Percentiles rank a stretch among this genome's conserved stretches.
Evolutionary conservation across 1,140 invertebrate genomes (phyloP).

Genomic region (Drosophila repleta): DNA sequence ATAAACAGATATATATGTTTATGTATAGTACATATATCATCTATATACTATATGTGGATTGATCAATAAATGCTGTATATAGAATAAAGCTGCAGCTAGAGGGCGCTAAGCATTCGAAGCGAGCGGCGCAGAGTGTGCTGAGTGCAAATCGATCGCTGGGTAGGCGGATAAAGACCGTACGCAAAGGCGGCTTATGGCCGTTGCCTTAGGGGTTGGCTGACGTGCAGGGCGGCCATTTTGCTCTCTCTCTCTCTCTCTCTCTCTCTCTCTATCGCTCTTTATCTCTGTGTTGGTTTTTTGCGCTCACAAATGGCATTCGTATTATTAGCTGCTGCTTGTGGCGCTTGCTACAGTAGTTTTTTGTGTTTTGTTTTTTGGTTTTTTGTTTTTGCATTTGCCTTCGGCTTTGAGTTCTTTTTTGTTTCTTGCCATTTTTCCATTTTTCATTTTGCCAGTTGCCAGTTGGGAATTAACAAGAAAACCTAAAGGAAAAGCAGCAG

Average conservation of each 20-base stretch:
- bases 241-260: too few species aligned
- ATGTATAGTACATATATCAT: neutral
- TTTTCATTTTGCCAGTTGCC: conserved; percentile 64
- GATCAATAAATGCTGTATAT: neutral
- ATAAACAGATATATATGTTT: neutral
- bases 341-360: conserved; percentile 31
- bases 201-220: neutral
- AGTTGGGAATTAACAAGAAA: conserved; percentile 53
- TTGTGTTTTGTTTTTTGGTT: conserved; percentile 14
- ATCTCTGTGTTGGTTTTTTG: neutral
- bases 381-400: conserved; percentile 24
- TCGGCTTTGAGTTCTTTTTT: conserved; percentile 35
- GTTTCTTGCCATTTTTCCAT: conserved; percentile 45
- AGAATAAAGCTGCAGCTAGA: neutral
- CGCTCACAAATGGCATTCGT: conserved; percentile 11
- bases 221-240: neutral
- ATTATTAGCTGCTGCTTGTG: conserved; percentile 19
- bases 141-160: conserved; percentile 12
- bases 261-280: too few species aligned
- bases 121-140: neutral
- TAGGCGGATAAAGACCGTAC: conserved; percentile 2
- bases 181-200: neutral
- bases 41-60: neutral
- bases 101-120: neutral
- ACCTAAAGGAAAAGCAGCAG: conserved; percentile 35